Evolutionary conservation across 1,140 invertebrate genomes (phyloP), one percentile per base, ranked within the genome.

Genomic region (Eciton burchellii): DNA sequence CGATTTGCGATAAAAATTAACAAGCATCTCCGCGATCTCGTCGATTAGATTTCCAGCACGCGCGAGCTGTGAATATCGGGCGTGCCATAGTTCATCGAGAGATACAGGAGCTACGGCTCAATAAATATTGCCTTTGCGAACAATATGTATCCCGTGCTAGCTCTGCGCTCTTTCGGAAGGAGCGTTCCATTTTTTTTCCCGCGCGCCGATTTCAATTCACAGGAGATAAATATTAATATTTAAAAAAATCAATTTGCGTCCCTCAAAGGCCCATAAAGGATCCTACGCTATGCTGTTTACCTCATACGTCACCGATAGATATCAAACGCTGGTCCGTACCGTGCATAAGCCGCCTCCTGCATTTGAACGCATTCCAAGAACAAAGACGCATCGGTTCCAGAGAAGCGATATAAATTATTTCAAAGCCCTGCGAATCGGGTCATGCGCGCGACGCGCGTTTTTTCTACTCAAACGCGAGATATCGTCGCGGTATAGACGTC

Each of bases 281-380:
- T 79, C 35, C 74, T 56, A 68, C 49, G 74, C 74, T 57, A 79
- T 79, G 63, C 74, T 79, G 74, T 79, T 70, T 68, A 79, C 74
- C 49, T 79, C 74, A 79, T 79, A 79, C 74, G 52, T 63, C 74
- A 21, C 41, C 74, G 74, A 79, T 79, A 79, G 74, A 79, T 79
- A 79, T 79, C 74, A 79, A 79, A 79, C 74, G 74, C 21, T 79
- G 49, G 74, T 79, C 70, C 70, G 74, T 70, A 79, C 63, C 26
- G 63, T 24, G 70, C n/a, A n/a, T n/a, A 79, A 79, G 63, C 74
- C 74, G 74, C 74, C 70, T 68, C 74, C 74, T 70, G 74, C 74
- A 79, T 79, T 79, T 79, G 74, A 79, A 79, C 74, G 74, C 63
- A 79, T 79, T 79, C 74, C 74, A 79, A 79, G 74, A 79, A 79